A percentile compares a stretch with the other conserved stretches of the same genome.
phyloP scores from a whole-genome alignment of 1,140 invertebrate genomes.

The Fopius arisanus region DNA sequence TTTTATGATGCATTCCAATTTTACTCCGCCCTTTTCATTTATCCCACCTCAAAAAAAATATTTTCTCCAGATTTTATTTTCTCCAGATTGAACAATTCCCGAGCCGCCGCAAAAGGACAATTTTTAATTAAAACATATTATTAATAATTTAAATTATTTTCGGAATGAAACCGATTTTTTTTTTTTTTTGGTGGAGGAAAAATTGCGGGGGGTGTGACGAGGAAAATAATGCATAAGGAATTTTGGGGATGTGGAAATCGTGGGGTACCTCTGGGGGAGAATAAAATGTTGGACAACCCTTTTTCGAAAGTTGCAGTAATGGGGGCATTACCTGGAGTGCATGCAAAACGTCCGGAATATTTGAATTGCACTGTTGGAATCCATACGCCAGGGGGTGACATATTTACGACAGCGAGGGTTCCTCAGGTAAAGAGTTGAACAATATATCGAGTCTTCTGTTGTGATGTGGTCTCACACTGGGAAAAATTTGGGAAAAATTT shows the following conservation, averaged over 20 bases:
- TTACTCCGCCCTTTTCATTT: conserved; percentile 1
- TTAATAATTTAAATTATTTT: too few relatives aligned
- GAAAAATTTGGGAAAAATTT: not conserved
- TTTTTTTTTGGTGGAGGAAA: too few relatives aligned
- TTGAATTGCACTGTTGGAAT: not conserved
- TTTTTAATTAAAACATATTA: too few relatives aligned
- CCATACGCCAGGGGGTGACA: not conserved
- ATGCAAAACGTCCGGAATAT: not conserved
- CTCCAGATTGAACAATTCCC: too few relatives aligned
- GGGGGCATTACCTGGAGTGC: not conserved
- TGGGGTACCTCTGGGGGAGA: too few relatives aligned
- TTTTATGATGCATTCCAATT: conserved; percentile 4
- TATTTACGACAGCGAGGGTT: conserved; percentile 9
- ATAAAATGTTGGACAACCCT: not conserved
- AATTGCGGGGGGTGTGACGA: too few relatives aligned
- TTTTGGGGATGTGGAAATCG: too few relatives aligned
- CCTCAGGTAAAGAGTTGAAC: conserved; percentile 2
- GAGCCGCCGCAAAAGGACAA: too few relatives aligned
- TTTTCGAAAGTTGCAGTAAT: not conserved
- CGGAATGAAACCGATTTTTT: too few relatives aligned
- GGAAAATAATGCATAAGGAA: too few relatives aligned
- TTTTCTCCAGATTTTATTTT: too few relatives aligned
- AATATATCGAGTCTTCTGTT: not conserved
- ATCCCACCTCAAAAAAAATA: not conserved
- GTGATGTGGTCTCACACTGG: not conserved